A percentile compares a stretch with the other conserved stretches of the same genome.
phyloP scores from a whole-genome alignment of 2,888 invertebrate genomes.

The Meandrusa payeni region DNA sequence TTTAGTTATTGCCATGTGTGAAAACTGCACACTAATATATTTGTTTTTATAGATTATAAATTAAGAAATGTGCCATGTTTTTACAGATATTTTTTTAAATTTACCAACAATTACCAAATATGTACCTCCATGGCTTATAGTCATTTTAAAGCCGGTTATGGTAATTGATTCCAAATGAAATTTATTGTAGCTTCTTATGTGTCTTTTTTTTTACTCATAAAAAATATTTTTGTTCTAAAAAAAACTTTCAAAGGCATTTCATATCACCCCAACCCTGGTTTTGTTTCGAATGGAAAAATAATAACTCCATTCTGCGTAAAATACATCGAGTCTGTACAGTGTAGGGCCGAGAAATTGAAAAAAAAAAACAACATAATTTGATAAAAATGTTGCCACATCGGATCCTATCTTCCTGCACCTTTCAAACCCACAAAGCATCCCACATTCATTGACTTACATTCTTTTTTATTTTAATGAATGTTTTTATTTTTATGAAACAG shows the following conservation, averaged over 20 bases:
- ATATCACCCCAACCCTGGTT: slow-evolving; percentile 48
- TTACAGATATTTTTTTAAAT: no score
- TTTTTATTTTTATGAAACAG: slow-evolving; percentile 28
- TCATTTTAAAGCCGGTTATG: no score
- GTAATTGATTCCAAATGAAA: no score
- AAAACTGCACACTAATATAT: no score
- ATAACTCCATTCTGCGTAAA: slow-evolving; percentile 24
- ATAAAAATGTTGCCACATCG: slow-evolving; percentile 68
- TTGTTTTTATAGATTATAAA: no score
- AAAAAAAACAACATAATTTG: slow-evolving; percentile 36
- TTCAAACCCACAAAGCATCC: slow-evolving; percentile 18
- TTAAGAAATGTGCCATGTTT: no score
- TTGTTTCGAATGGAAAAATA: slow-evolving; percentile 30
- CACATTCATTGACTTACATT: slow-evolving; percentile 19
- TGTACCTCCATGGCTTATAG: no score
- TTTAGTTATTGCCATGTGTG: no score
- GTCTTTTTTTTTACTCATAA: not conserved
- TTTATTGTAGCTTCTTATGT: no score
- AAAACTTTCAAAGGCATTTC: slow-evolving; percentile 65
- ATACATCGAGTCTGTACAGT: slow-evolving; percentile 78
- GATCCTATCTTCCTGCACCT: slow-evolving; percentile 52
- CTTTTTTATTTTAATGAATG: slow-evolving; percentile 27
- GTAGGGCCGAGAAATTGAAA: slow-evolving; percentile 42
- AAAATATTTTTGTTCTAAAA: slow-evolving; percentile 19
- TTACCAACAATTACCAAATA: no score